Evolutionary conservation across 1,140 invertebrate species (phyloP), one percentile per base, ranked within the genome.

Genomic region (Papilio helenus): DNA sequence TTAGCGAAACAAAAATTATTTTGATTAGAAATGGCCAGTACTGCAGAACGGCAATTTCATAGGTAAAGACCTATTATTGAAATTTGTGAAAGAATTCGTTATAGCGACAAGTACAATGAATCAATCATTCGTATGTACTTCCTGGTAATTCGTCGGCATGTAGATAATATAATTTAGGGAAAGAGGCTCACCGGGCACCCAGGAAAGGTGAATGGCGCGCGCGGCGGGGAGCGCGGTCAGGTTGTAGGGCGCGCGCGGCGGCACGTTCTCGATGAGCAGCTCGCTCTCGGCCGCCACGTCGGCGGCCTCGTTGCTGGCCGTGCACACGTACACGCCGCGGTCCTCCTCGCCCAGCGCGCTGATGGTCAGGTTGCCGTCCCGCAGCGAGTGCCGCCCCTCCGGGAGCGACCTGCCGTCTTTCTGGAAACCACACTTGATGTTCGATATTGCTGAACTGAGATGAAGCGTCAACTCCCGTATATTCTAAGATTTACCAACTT

Each of bases 191-290:
- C 95, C 95, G 55, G 98, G 98, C 51, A 97, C 95, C 99, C 98
- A 99, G 42, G 96, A 96, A 1, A 99, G 93, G 34, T 39, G 34
- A 39, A 39, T 39, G 20, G 97, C 96, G 88, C 96, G 97, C 79
- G 96, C 94, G 7, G 96, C 96, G n/a, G 97, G 96, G 79, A 96
- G 96, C 3, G 98, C 97, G 46, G 97, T 97, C 3, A 99, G 95
- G 95, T 99, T 98, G 93, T 98, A 98, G 0, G 98, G 98, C 7
- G 98, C 98, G 88, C 98, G 97, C 10, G 98, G 98, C 39, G 98
- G 97, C 51, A 97, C 95, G 87, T 98, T 96, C 94, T 98, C 96
- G 76, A 99, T 97, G 90, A 98, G 96, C 51, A 99, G 95, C 93
- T 98, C 97, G 2, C 98, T 98, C 91, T 98, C 97, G 1, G 97